phyloP scores from a whole-genome alignment of 2,113 vertebrate genomes.

The Oenanthe melanoleuca region DNA sequence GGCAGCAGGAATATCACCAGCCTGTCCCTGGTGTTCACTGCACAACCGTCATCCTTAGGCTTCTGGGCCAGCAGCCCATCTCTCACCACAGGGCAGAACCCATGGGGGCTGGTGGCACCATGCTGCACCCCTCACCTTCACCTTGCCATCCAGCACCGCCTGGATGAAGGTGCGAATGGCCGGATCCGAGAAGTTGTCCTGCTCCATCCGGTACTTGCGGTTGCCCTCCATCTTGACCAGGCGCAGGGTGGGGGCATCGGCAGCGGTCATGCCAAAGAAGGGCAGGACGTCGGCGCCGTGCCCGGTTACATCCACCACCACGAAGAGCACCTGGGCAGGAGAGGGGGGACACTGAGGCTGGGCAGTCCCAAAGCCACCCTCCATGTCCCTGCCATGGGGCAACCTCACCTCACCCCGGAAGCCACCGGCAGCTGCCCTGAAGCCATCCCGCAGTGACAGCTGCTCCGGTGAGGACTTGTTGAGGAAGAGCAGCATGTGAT shows the following conservation, averaged over 20 bases:
- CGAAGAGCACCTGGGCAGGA: slow-evolving; percentile 80
- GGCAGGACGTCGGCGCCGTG: slow-evolving; percentile 70
- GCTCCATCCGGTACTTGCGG: slow-evolving; percentile 78
- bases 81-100: neutral
- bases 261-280: slow-evolving; percentile 81
- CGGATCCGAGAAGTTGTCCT: neutral
- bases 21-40: neutral
- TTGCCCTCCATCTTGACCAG: slow-evolving; percentile 80
- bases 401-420: slow-evolving; percentile 83
- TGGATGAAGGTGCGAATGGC: slow-evolving; percentile 75
- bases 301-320: slow-evolving; percentile 77
- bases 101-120: accelerated
- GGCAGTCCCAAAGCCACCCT: accelerated
- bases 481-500: slow-evolving; percentile 89
- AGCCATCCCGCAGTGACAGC: slow-evolving; percentile 30
- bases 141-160: slow-evolving; percentile 73
- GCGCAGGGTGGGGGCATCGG: slow-evolving; percentile 77
- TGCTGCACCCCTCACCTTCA: slow-evolving; percentile 75
- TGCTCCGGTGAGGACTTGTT: slow-evolving; percentile 79
- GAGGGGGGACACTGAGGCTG: accelerated
- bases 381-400: accelerated
- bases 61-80: neutral
- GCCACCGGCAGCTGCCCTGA: neutral
- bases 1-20: neutral
- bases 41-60: neutral